These are phyloP conservation scores for Isurus oxyrinchus DNA, from an alignment of 2,113 vertebrate genomes.

Conservation along the genomic window DNA sequence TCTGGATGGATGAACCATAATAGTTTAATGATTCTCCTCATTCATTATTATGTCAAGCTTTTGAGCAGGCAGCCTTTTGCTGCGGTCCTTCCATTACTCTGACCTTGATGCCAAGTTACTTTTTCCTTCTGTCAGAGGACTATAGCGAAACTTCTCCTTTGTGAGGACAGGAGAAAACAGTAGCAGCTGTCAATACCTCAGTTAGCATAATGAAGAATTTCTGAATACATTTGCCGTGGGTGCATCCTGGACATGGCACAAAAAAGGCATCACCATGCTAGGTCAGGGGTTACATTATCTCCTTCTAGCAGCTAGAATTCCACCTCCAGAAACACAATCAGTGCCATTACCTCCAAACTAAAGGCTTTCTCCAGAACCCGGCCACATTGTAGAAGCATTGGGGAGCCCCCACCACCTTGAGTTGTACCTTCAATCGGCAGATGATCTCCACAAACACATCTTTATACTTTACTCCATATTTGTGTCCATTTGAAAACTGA, in stretches of 20 bases:
- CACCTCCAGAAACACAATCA: background rate
- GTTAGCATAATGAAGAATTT: background rate
- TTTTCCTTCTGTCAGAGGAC: background rate
- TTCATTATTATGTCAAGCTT: background rate
- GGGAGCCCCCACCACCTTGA: background rate
- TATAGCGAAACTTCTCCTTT: background rate
- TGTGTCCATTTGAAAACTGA: background rate
- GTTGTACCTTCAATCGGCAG: background rate
- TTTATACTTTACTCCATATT: background rate
- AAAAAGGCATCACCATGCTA: background rate
- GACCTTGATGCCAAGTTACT: background rate
- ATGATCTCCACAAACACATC: background rate
- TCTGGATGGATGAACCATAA: background rate
- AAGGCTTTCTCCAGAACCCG: background rate
- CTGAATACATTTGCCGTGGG: background rate
- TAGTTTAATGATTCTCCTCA: too few species aligned
- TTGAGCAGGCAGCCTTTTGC: background rate
- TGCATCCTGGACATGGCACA: background rate
- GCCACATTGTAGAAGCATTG: background rate
- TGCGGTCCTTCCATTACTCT: background rate
- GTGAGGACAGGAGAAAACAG: background rate
- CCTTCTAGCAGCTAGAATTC: background rate
- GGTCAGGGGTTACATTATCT: background rate
- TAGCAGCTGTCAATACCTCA: background rate
- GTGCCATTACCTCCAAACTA: background rate